phyloP scores from a whole-genome alignment of 2,888 invertebrate species.

The Microctonus aethiopoides region DNA sequence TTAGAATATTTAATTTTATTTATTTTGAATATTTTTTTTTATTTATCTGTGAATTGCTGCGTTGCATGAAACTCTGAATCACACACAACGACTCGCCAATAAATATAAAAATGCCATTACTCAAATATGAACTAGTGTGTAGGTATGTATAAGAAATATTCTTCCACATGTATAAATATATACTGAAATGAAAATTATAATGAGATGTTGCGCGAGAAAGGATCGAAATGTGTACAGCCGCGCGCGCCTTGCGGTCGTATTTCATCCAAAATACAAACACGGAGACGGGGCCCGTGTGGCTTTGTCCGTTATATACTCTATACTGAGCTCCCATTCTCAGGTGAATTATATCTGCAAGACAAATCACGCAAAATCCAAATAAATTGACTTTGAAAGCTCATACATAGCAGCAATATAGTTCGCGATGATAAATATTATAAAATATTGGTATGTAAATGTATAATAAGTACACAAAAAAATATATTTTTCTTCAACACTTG shows the following conservation, averaged over 20 bases:
- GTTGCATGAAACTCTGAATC: slow-evolving; percentile 38
- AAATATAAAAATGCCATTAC: slow-evolving; percentile 54
- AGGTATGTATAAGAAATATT: too few species aligned
- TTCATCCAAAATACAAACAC: slow-evolving; percentile 52
- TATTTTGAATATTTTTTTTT: neutral
- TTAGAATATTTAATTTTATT: neutral
- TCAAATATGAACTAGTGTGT: slow-evolving; percentile 36
- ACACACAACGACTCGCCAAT: slow-evolving; percentile 43
- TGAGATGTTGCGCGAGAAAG: slow-evolving; percentile 38
- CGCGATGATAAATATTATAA: neutral
- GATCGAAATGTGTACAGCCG: slow-evolving; percentile 25
- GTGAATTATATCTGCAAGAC: slow-evolving; percentile 42
- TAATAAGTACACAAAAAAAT: neutral
- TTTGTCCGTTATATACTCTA: slow-evolving; percentile 37
- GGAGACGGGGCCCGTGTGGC: slow-evolving; percentile 38
- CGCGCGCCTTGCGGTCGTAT: slow-evolving; percentile 47
- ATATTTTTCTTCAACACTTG: too few species aligned
- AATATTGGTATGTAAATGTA: neutral
- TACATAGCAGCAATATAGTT: slow-evolving; percentile 8
- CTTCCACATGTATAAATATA: neutral
- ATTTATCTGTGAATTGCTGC: slow-evolving; percentile 39
- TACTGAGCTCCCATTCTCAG: slow-evolving; percentile 41
- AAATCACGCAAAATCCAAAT: slow-evolving; percentile 41
- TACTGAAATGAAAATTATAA: slow-evolving; percentile 50
- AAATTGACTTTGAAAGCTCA: slow-evolving; percentile 27